Evolutionary conservation across 2,797 vertebrate genomes (phyloP).

Genomic region (Tympanoctomys barrerae): DNA sequence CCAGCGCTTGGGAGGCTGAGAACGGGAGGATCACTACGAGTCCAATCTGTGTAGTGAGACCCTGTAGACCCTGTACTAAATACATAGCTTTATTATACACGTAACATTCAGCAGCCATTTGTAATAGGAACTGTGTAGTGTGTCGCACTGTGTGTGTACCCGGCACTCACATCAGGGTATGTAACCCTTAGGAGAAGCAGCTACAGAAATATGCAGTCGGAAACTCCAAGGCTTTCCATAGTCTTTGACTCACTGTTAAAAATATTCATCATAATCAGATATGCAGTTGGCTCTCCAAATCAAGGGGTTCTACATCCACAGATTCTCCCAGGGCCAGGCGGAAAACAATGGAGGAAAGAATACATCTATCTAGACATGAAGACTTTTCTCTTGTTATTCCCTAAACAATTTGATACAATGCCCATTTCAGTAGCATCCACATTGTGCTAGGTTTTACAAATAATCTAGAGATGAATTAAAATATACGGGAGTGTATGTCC

Average conservation of each 20-base stretch:
- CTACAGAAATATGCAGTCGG: not conserved
- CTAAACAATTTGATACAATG: not conserved
- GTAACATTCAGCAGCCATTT: not conserved
- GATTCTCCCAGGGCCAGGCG: not conserved
- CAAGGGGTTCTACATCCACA: not conserved
- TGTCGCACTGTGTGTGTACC: rapidly evolving
- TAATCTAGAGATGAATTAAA: not conserved
- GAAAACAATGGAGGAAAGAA: not conserved
- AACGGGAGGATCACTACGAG: no score
- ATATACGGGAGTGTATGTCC: not conserved
- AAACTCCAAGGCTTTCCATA: not conserved
- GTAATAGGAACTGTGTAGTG: not conserved
- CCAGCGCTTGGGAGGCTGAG: no score
- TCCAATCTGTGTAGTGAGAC: no score
- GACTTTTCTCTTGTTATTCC: not conserved
- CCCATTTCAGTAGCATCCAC: no score
- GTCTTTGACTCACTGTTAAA: not conserved
- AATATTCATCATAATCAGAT: not conserved
- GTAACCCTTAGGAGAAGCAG: not conserved
- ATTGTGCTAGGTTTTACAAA: not conserved
- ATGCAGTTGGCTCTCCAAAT: not conserved
- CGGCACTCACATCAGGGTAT: not conserved
- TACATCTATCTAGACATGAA: not conserved
- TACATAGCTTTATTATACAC: not conserved
- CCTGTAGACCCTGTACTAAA: no score